A percentile compares a stretch with the other conserved stretches of the same genome.
phyloP scores from a whole-genome alignment of 2,888 invertebrate genomes.

The Lasioglossum oenotherae region DNA sequence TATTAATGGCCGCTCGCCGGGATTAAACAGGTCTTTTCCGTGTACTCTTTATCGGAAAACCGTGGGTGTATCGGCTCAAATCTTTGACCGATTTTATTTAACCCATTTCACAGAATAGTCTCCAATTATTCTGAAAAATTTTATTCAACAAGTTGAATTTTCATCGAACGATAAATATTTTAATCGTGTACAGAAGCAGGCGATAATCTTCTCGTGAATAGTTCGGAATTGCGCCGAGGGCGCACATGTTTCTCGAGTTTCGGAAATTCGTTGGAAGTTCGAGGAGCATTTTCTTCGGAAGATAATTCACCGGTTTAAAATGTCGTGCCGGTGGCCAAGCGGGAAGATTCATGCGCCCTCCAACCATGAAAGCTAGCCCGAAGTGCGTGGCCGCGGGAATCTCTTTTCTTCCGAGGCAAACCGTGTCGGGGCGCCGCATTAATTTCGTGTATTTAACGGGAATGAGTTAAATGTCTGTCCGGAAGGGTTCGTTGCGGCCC shows the following conservation, averaged over 20 bases:
- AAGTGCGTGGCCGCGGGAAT: constrained; percentile 24
- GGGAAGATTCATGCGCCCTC: constrained; percentile 41
- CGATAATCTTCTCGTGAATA: neutral
- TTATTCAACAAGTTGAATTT: too few species aligned
- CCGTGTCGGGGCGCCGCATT: constrained; percentile 76
- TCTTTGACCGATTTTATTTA: neutral
- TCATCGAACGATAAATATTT: neutral
- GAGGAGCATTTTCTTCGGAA: neutral
- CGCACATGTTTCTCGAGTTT: neutral
- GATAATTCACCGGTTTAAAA: constrained; percentile 13
- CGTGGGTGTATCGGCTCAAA: neutral
- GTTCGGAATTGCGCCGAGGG: neutral
- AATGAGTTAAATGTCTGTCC: constrained; percentile 53
- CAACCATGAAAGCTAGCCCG: constrained; percentile 28
- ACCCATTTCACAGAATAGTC: too few species aligned
- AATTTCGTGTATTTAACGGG: constrained; percentile 76
- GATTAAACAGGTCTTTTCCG: neutral
- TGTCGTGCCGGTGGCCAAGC: neutral
- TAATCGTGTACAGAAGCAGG: neutral
- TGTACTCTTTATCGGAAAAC: neutral
- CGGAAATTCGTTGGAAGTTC: neutral
- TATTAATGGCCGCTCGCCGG: neutral
- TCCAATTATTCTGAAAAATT: too few species aligned
- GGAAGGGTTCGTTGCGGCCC: constrained; percentile 51
- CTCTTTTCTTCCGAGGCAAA: constrained; percentile 76